phyloP scores from a whole-genome alignment of 2,888 invertebrate species.

The Lordiphosa andalusiaca region DNA sequence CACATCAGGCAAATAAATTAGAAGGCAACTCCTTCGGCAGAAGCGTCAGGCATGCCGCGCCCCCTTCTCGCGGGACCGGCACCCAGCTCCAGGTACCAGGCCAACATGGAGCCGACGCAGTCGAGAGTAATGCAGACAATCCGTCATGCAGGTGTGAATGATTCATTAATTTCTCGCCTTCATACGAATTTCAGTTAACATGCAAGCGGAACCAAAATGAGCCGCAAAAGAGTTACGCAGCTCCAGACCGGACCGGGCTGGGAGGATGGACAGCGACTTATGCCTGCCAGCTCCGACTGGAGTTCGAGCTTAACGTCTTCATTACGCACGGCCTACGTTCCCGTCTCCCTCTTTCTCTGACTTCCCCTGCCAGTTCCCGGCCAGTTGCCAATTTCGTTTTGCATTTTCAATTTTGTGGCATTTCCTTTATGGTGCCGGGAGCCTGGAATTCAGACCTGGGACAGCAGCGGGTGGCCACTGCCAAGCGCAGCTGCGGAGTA shows the following conservation, averaged over 20 bases:
- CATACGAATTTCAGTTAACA: slow-evolving; percentile 76
- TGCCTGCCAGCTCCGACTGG: slow-evolving; percentile 49
- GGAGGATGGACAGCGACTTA: slow-evolving; percentile 47
- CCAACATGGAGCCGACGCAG: neutral
- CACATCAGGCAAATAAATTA: slow-evolving; percentile 77
- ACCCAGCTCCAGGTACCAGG: neutral
- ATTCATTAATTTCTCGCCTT: slow-evolving; percentile 80
- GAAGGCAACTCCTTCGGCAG: slow-evolving; percentile 74
- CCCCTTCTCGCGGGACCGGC: slow-evolving; percentile 31
- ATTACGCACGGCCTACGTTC: slow-evolving; percentile 67
- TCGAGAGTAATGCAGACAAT: slow-evolving; percentile 75
- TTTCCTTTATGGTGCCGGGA: slow-evolving; percentile 44
- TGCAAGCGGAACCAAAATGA: slow-evolving; percentile 73
- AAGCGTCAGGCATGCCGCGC: slow-evolving; percentile 54
- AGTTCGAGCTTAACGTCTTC: slow-evolving; percentile 65
- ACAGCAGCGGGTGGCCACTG: slow-evolving; percentile 54
- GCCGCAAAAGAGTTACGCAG: slow-evolving; percentile 71
- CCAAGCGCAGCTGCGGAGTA: slow-evolving; percentile 27
- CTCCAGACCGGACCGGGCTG: slow-evolving; percentile 9
- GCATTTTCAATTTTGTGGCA: slow-evolving; percentile 74
- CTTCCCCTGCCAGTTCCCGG: neutral
- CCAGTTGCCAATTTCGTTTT: slow-evolving; percentile 68
- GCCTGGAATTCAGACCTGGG: neutral
- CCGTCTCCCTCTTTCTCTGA: slow-evolving; percentile 10
- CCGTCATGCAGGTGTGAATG: slow-evolving; percentile 80